A percentile compares a stretch with the other conserved stretches of the same genome.
Evolutionary conservation across 1,140 invertebrate genomes (phyloP).

Genomic region (Campoletis sonorensis): DNA sequence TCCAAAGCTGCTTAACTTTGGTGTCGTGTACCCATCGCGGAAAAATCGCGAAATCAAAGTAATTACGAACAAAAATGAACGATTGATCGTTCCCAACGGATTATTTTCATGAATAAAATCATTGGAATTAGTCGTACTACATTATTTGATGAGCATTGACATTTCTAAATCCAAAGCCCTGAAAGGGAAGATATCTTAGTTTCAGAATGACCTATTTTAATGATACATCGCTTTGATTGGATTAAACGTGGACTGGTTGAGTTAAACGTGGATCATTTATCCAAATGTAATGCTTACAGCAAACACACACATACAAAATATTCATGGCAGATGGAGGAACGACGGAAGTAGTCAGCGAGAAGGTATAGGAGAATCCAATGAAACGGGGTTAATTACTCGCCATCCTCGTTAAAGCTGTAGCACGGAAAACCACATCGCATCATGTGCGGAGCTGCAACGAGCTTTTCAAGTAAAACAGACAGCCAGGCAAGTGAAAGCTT

Average conservation of each 20-base stretch:
- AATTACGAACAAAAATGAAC: no score
- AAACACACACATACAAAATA: conserved; percentile 2
- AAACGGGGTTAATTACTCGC: conserved; percentile 67
- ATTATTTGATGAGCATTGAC: no score
- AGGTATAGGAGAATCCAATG: conserved; percentile 63
- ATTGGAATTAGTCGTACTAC: no score
- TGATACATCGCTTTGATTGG: no score
- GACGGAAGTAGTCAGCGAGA: conserved; percentile 57
- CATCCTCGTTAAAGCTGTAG: conserved; percentile 52
- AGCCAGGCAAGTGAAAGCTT: conserved; percentile 23
- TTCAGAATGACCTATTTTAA: no score
- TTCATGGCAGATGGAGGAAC: not conserved
- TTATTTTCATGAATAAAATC: no score
- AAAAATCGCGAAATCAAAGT: no score
- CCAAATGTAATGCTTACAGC: not conserved
- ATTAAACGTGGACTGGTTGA: not conserved
- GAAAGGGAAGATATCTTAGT: no score
- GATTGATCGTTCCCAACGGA: no score
- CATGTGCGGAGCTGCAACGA: not conserved
- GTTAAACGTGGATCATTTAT: conserved; percentile 8
- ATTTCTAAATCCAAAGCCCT: no score
- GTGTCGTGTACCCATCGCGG: no score
- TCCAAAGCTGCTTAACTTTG: no score
- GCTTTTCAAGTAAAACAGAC: conserved; percentile 13
- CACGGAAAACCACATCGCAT: conserved; percentile 6